Evolutionary conservation across 2,888 invertebrate genomes (phyloP).

Genomic region (Danaus chrysippus): DNA sequence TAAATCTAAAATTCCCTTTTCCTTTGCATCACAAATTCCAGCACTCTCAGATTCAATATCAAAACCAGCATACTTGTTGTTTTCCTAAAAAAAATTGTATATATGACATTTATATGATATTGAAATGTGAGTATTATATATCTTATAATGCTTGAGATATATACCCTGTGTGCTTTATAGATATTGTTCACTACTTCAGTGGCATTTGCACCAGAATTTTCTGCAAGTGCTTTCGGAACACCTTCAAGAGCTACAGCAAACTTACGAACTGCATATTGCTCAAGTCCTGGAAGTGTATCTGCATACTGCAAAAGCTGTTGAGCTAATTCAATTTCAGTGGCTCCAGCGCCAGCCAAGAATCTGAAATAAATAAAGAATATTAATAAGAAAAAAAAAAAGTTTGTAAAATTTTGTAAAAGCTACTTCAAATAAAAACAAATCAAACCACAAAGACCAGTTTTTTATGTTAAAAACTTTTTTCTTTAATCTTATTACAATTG

Average conservation of each 20-base stretch:
- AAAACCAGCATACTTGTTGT: conserved; percentile 89
- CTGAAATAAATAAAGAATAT: conserved; percentile 42
- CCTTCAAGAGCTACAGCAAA: conserved; percentile 93
- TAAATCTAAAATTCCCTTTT: conserved; percentile 89
- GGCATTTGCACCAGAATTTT: conserved; percentile 95
- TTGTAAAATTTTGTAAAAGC: conserved; percentile 17
- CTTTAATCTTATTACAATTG: no score
- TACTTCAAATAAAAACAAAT: background rate
- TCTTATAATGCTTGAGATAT: background rate
- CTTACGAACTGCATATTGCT: conserved; percentile 97
- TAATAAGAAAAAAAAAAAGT: no score
- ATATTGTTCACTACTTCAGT: conserved; percentile 93
- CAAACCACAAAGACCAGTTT: background rate
- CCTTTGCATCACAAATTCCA: conserved; percentile 85
- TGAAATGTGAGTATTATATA: background rate
- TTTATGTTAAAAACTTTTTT: no score
- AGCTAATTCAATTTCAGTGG: conserved; percentile 96
- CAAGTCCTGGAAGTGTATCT: conserved; percentile 94
- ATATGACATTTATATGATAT: background rate
- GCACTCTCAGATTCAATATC: conserved; percentile 90
- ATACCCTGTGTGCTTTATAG: conserved; percentile 93
- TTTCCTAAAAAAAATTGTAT: conserved; percentile 72
- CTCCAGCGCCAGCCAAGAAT: conserved; percentile 96
- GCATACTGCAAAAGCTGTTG: conserved; percentile 91
- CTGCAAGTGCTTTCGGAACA: conserved; percentile 94